Conservation (phyloP, 1,140 invertebrate genomes). For the Venturia canescens region DNA sequence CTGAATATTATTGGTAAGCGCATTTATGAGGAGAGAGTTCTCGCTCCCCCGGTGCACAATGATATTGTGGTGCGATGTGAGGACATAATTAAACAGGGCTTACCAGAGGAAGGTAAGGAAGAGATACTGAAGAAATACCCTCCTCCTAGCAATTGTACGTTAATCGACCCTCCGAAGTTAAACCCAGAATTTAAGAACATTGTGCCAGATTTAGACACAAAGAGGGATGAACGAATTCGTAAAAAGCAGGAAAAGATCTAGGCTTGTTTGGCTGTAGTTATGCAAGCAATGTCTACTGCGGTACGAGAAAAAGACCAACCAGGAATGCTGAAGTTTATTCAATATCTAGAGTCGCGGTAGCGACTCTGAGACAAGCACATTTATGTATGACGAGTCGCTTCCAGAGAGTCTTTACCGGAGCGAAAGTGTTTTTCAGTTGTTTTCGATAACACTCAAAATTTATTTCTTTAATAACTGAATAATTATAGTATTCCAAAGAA, state of each 20-base stretch:
- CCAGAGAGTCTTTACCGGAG: too few species aligned
- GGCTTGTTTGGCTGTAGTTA: neutral
- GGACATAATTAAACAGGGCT: conserved; percentile 29
- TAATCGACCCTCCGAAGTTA: conserved; percentile 31
- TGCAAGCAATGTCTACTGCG: neutral
- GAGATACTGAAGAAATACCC: conserved; percentile 19
- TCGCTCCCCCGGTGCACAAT: conserved; percentile 13
- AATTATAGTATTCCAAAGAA: too few species aligned
- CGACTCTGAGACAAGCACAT: conserved; percentile 6
- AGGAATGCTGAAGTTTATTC: neutral
- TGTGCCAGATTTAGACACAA: neutral
- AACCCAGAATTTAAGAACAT: conserved; percentile 11
- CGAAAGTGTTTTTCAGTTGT: too few species aligned
- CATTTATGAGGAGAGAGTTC: conserved; percentile 24
- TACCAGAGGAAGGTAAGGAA: conserved; percentile 5
- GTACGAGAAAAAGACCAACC: neutral
- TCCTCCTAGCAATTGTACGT: conserved; percentile 17
- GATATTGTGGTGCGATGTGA: conserved; percentile 19
- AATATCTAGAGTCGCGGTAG: neutral
- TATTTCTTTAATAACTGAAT: too few species aligned
- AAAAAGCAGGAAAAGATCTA: conserved; percentile 22
- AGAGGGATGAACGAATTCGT: conserved; percentile 37
- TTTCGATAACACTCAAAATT: too few species aligned
- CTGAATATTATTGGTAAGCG: conserved; percentile 24
- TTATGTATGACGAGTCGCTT: conserved; percentile 46